phyloP scores from a whole-genome alignment of 2,888 invertebrate genomes.

The Drosophila mayaguana region DNA sequence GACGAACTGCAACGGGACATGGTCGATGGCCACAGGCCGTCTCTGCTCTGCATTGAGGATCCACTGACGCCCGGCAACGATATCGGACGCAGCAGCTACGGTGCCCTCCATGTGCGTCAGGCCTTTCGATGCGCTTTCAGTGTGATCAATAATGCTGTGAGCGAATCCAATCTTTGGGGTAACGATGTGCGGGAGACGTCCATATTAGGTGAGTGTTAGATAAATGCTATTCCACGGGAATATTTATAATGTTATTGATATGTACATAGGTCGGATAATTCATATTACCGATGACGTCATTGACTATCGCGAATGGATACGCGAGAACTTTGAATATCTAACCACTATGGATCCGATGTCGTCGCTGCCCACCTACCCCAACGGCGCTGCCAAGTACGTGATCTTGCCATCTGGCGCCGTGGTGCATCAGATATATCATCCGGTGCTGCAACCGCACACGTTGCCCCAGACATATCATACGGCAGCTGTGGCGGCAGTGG shows the following conservation, averaged over 20 bases:
- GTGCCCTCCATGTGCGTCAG: conserved; percentile 89
- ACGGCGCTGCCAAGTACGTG: conserved; percentile 76
- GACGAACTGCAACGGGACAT: conserved; percentile 96
- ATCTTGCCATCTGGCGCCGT: conserved; percentile 74
- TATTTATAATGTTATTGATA: too few relatives aligned
- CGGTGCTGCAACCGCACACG: conserved; percentile 64
- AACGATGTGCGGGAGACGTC: conserved; percentile 87
- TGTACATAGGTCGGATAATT: conserved; percentile 91
- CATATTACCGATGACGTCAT: conserved; percentile 97
- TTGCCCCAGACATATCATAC: conserved; percentile 61
- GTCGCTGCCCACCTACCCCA: conserved; percentile 72
- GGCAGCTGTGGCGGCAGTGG: conserved; percentile 53
- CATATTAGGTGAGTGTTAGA: conserved; percentile 87
- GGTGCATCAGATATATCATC: conserved; percentile 74
- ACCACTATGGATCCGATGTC: conserved; percentile 79
- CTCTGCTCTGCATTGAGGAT: conserved; percentile 98
- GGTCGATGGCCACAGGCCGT: conserved; percentile 97
- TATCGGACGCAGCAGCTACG: conserved; percentile 98
- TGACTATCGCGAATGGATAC: conserved; percentile 87
- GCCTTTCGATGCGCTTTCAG: conserved; percentile 99
- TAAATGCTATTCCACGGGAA: too few relatives aligned
- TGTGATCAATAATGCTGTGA: conserved; percentile 91
- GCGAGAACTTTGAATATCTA: conserved; percentile 84
- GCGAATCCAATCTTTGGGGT: conserved; percentile 86
- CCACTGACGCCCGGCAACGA: conserved; percentile 98